phyloP scores from a whole-genome alignment of 2,888 invertebrate species.

The Sphinx pinastri region DNA sequence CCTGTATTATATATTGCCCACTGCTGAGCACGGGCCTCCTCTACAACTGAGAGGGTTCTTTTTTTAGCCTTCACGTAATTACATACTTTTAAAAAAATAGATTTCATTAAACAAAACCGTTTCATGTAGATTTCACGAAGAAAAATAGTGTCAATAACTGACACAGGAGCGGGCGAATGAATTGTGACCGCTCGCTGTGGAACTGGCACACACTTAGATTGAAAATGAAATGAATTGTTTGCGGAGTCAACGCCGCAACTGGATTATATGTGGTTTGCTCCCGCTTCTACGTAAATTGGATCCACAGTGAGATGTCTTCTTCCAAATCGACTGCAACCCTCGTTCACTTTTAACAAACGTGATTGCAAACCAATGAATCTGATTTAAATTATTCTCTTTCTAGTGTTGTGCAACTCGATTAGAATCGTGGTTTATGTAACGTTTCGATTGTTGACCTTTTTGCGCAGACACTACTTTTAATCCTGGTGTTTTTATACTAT shows the following conservation, averaged over 20 bases:
- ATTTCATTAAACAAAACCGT: not conserved
- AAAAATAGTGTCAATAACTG: slow-evolving; percentile 26
- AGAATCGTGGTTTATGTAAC: slow-evolving; percentile 2
- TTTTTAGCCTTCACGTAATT: no score
- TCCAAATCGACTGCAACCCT: slow-evolving; percentile 52
- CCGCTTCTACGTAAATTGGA: slow-evolving; percentile 66
- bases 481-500: not conserved
- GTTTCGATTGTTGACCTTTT: not conserved
- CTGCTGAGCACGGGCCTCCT: no score
- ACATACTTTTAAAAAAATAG: not conserved
- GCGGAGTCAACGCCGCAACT: slow-evolving; percentile 61
- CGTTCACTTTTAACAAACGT: slow-evolving; percentile 46
- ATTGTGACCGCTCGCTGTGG: slow-evolving; percentile 47
- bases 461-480: not conserved
- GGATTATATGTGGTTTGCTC: slow-evolving; percentile 67
- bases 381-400: slow-evolving; percentile 3
- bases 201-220: slow-evolving; percentile 58
- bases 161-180: slow-evolving; percentile 33
- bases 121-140: slow-evolving; percentile 15
- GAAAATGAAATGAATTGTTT: slow-evolving; percentile 80
- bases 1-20: no score
- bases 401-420: slow-evolving; percentile 1
- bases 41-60: no score
- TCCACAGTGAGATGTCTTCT: slow-evolving; percentile 72
- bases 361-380: slow-evolving; percentile 43